These are phyloP conservation scores for Cyclophora albipunctata DNA, from an alignment of 2,888 invertebrate species.

Conservation along the genomic window DNA sequence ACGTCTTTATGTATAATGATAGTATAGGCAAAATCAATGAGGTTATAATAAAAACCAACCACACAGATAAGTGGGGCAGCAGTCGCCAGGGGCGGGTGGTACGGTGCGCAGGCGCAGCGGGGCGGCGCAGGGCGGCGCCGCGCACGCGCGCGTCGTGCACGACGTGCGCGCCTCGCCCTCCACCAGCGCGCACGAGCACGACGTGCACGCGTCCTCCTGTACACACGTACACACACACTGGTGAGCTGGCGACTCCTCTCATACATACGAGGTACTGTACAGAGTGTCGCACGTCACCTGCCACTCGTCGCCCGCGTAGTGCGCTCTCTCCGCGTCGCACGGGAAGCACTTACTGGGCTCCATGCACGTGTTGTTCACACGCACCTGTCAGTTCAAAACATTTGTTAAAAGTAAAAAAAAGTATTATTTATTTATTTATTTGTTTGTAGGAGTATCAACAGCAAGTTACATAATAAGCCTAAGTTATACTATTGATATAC, in stretches of 20 bases:
- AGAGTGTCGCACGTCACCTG: conserved; percentile 36
- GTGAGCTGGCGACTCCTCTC: too few species aligned
- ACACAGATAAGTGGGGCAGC: conserved; percentile 83
- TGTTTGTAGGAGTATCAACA: too few species aligned
- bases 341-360: conserved; percentile 79
- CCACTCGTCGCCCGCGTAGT: conserved; percentile 82
- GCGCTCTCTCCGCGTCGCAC: conserved; percentile 82
- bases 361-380: conserved; percentile 83
- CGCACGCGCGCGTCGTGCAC: conserved; percentile 78
- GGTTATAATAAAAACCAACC: conserved; percentile 48
- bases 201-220: conserved; percentile 84
- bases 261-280: too few species aligned
- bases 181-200: conserved; percentile 78
- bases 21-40: too few species aligned
- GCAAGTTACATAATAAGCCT: too few species aligned
- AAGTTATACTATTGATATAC: too few species aligned
- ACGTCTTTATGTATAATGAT: too few species aligned
- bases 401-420: background rate
- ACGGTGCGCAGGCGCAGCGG: conserved; percentile 69
- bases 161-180: conserved; percentile 57
- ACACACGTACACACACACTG: conserved; percentile 13
- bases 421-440: too few species aligned
- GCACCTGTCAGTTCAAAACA: conserved; percentile 55
- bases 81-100: conserved; percentile 74
- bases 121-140: conserved; percentile 76